Evolutionary conservation across 2,888 invertebrate genomes (phyloP).

Genomic region (Gibbula magus): DNA sequence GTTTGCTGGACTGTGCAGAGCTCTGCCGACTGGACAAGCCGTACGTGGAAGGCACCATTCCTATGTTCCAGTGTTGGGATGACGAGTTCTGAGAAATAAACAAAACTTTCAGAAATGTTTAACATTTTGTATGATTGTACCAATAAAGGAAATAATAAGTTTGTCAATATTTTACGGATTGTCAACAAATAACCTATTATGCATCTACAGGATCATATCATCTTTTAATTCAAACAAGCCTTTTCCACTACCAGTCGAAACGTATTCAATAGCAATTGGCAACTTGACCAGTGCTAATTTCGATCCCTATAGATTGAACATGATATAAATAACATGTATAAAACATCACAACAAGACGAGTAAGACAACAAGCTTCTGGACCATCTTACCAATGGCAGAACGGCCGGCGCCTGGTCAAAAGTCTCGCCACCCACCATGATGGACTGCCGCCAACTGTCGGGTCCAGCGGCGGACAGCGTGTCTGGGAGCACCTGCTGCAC

Average conservation of each 20-base stretch:
- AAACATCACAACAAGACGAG: background rate
- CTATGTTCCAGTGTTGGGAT: conserved; percentile 70
- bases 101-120: too few relatives aligned
- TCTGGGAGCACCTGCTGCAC: conserved; percentile 70
- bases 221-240: too few relatives aligned
- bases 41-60: conserved; percentile 65
- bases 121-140: too few relatives aligned
- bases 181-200: too few relatives aligned
- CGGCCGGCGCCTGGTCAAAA: conserved; percentile 59
- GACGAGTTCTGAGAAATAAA: conserved; percentile 53
- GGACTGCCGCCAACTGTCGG: conserved; percentile 83
- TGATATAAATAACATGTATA: too few relatives aligned
- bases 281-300: too few relatives aligned
- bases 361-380: background rate
- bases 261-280: too few relatives aligned
- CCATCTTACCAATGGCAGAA: conserved; percentile 63
- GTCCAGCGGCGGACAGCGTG: conserved; percentile 48
- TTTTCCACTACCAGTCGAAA: too few relatives aligned
- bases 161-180: too few relatives aligned
- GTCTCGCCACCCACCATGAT: conserved; percentile 81
- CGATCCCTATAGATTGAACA: too few relatives aligned
- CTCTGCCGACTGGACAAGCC: conserved; percentile 56
- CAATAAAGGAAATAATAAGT: too few relatives aligned
- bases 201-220: too few relatives aligned
- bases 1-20: conserved; percentile 57